A percentile compares a stretch with the other conserved stretches of the same genome.
Conservation (phyloP, 2,113 vertebrate genomes). For the Pholis gunnellus region DNA sequence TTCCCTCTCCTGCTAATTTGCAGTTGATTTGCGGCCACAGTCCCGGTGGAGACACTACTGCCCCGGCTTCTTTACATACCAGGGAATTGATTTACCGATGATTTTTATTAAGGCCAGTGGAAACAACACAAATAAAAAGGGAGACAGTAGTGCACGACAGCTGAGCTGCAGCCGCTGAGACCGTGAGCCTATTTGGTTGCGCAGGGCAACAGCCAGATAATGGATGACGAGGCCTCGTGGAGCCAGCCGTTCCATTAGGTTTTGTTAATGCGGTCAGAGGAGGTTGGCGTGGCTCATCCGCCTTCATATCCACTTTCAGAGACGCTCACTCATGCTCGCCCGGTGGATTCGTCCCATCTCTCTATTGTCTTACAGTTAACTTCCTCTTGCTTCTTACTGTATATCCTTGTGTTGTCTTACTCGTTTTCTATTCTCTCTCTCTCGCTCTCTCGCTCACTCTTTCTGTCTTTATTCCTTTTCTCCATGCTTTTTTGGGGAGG, state of each 20-base stretch:
- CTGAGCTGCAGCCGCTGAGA: conserved; percentile 66
- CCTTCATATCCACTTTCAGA: conserved; percentile 81
- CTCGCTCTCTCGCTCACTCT: background rate
- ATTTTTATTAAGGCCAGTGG: conserved; percentile 65
- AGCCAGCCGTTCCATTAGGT: conserved; percentile 86
- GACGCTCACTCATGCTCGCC: conserved; percentile 69
- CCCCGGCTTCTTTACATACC: conserved; percentile 50
- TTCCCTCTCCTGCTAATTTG: conserved; percentile 40
- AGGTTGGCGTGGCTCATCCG: conserved; percentile 77
- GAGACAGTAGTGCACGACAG: conserved; percentile 61
- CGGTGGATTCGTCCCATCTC: conserved; percentile 41
- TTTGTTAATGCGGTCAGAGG: conserved; percentile 84
- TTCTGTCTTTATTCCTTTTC: background rate
- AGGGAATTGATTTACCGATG: conserved; percentile 66
- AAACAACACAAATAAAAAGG: conserved; percentile 65
- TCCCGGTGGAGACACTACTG: conserved; percentile 46
- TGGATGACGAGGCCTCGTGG: conserved; percentile 80
- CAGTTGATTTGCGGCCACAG: conserved; percentile 52
- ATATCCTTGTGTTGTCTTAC: conserved; percentile 1
- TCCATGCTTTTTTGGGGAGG: background rate
- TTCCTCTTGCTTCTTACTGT: conserved; percentile 27
- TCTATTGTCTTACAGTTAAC: conserved; percentile 23
- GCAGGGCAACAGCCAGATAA: conserved; percentile 82
- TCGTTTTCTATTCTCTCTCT: background rate
- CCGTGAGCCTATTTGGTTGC: conserved; percentile 69